phyloP scores from a whole-genome alignment of 2,888 invertebrate genomes.

The Macaria notata region DNA sequence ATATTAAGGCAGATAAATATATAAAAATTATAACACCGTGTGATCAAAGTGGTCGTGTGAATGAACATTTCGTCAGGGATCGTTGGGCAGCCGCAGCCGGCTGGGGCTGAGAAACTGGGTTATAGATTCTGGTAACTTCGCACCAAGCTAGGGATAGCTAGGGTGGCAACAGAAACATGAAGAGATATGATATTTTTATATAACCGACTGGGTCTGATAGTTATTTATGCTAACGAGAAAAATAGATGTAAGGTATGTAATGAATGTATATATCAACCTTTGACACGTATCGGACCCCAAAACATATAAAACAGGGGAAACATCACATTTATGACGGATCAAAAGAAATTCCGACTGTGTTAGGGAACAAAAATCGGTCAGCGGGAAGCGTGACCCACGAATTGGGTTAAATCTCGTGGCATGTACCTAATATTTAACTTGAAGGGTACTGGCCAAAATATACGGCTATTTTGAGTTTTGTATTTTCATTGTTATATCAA shows the following conservation, averaged over 20 bases:
- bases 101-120: slow-evolving; percentile 59
- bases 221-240: too few relatives aligned
- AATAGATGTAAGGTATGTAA: too few relatives aligned
- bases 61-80: slow-evolving; percentile 46
- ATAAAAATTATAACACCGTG: slow-evolving; percentile 15
- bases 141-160: slow-evolving; percentile 18
- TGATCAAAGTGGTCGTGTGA: slow-evolving; percentile 39
- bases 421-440: slow-evolving; percentile 10
- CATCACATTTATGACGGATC: background rate
- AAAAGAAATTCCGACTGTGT: background rate
- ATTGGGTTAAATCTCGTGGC: slow-evolving; percentile 9
- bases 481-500: too few relatives aligned
- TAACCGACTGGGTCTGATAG: background rate
- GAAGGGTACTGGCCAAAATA: background rate
- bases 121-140: slow-evolving; percentile 37
- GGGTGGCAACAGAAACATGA: slow-evolving; percentile 11
- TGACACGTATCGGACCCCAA: too few relatives aligned
- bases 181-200: background rate
- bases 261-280: too few relatives aligned
- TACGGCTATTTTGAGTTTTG: background rate
- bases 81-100: slow-evolving; percentile 36
- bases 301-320: too few relatives aligned
- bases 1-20: slow-evolving; percentile 2
- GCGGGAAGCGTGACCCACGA: slow-evolving; percentile 3
- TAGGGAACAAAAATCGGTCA: slow-evolving; percentile 24